Evolutionary conservation across 2,797 vertebrate genomes (phyloP).

Genomic region (Cossypha niveicapilla): DNA sequence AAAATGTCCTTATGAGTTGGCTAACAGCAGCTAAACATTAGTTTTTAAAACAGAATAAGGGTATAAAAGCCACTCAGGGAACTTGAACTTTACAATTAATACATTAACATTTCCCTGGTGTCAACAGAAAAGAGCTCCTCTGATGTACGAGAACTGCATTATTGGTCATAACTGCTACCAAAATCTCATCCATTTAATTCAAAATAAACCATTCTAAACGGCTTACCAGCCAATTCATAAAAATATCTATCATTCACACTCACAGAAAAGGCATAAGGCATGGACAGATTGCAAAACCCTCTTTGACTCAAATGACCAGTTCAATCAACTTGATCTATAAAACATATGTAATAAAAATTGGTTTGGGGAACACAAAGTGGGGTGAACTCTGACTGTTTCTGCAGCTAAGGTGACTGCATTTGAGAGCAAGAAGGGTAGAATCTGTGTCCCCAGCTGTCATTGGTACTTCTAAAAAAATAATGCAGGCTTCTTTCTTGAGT

Average conservation of each 20-base stretch:
- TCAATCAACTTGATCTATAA: neutral
- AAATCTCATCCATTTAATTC: neutral
- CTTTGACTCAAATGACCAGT: neutral
- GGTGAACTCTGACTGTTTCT: neutral
- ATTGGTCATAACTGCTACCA: neutral
- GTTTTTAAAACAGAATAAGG: neutral
- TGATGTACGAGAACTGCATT: neutral
- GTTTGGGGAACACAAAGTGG: neutral
- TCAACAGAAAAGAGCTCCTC: neutral
- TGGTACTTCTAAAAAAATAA: neutral
- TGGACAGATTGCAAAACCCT: neutral
- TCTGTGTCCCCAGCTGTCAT: neutral
- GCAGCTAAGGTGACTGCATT: neutral
- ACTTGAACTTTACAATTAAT: neutral
- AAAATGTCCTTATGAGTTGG: neutral
- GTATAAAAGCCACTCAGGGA: neutral
- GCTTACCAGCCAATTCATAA: neutral
- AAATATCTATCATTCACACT: neutral
- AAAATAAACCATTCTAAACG: neutral
- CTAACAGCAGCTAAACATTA: neutral
- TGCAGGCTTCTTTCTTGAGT: neutral
- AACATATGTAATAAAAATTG: neutral
- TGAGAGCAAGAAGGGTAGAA: neutral
- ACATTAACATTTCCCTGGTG: neutral
- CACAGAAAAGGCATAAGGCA: neutral